Percentiles rank a stretch among this genome's conserved stretches.
phyloP scores from a whole-genome alignment of 2,797 vertebrate species.

The Pantherophis alleghaniensis region DNA sequence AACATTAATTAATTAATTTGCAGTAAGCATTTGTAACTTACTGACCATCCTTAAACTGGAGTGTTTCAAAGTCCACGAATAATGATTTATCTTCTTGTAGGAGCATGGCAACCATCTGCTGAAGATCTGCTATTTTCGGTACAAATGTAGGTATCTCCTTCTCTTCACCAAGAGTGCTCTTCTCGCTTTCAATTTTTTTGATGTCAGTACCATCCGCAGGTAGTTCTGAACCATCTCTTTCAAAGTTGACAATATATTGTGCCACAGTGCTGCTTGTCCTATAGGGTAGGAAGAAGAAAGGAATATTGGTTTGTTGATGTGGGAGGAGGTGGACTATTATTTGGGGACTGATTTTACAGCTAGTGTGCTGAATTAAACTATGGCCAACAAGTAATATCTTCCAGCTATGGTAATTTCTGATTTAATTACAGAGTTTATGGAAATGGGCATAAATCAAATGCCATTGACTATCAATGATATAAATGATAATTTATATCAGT shows the following conservation, averaged over 20 bases:
- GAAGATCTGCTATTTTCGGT: slow-evolving; percentile 70
- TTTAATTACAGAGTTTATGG: not conserved
- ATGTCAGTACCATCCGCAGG: slow-evolving; percentile 67
- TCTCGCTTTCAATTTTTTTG: slow-evolving; percentile 72
- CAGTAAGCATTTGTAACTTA: slow-evolving; percentile 17
- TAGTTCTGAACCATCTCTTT: slow-evolving; percentile 64
- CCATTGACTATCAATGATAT: not conserved
- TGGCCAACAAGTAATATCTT: not conserved
- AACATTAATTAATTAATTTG: not conserved
- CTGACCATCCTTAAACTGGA: slow-evolving; percentile 79
- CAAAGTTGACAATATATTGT: slow-evolving; percentile 80
- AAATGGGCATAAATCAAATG: not conserved
- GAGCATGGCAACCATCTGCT: slow-evolving; percentile 78
- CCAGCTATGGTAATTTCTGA: not conserved
- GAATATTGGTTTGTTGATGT: not conserved
- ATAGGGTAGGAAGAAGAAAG: slow-evolving; percentile 33
- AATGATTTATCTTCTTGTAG: slow-evolving; percentile 81
- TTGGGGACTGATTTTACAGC: not conserved
- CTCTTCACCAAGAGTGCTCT: slow-evolving; percentile 41
- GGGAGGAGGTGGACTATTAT: not conserved
- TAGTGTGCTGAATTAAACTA: not conserved
- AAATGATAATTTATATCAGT: not conserved
- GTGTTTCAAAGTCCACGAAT: slow-evolving; percentile 78
- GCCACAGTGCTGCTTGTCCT: slow-evolving; percentile 83
- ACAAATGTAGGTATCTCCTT: slow-evolving; percentile 58